Percentiles rank a stretch among this genome's conserved stretches.
phyloP scores from a whole-genome alignment of 2,113 vertebrate genomes.

The Corythornis madagascariensis region DNA sequence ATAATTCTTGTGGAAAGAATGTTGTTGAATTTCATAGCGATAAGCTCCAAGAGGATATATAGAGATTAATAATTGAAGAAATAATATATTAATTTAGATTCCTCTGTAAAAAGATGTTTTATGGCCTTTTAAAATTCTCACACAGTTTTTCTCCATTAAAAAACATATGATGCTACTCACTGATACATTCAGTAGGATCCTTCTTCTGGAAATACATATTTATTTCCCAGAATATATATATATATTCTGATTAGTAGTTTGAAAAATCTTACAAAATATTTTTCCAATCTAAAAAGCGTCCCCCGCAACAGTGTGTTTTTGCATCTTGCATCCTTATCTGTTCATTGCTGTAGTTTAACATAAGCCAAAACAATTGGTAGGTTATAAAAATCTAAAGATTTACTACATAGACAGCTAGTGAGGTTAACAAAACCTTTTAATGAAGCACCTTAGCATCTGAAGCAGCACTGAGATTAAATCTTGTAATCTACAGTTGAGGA shows the following conservation, averaged over 20 bases:
- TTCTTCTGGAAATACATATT: neutral
- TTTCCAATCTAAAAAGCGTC: neutral
- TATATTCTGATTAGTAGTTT: neutral
- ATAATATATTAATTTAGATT: slow-evolving; percentile 8
- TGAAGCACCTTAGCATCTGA: neutral
- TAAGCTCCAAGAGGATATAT: neutral
- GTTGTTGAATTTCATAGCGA: neutral
- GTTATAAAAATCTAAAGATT: neutral
- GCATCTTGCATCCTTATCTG: neutral
- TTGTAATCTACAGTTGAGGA: neutral
- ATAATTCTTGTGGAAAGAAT: slow-evolving; percentile 36
- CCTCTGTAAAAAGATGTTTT: neutral
- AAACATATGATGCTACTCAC: neutral
- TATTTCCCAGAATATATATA: neutral
- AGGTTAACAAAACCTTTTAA: neutral
- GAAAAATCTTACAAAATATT: neutral
- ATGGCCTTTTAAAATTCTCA: neutral
- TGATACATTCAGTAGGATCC: neutral
- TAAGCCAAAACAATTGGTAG: neutral
- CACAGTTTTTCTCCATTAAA: neutral
- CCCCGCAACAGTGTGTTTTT: neutral
- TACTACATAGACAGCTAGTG: neutral
- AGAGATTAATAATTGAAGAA: slow-evolving; percentile 50
- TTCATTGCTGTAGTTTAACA: neutral
- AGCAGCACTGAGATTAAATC: neutral